These are phyloP conservation scores for Garrulus glandarius DNA, from an alignment of 2,797 vertebrate genomes.

Conservation along the genomic window DNA sequence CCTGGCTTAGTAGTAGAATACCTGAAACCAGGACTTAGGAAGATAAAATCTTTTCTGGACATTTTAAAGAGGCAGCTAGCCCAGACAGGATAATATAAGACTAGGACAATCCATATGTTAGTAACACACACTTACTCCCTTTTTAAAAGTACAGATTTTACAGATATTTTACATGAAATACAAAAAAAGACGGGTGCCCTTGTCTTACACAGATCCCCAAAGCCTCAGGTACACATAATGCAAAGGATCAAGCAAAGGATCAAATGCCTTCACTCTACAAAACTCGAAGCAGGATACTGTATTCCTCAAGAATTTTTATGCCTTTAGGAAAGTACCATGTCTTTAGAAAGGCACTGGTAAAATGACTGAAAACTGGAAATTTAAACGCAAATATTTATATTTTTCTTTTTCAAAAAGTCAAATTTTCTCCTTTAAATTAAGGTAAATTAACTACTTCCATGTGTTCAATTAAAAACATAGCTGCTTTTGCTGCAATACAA, in stretches of 20 bases:
- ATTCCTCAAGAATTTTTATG: not conserved
- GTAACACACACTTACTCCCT: not conserved
- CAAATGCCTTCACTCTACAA: not conserved
- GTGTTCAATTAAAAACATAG: not conserved
- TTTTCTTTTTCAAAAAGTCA: not conserved
- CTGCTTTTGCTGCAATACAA: not conserved
- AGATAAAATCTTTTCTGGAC: not conserved
- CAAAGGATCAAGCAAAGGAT: not conserved
- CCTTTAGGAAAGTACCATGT: not conserved
- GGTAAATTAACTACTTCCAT: not conserved
- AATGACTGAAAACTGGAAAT: not conserved
- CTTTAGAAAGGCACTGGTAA: not conserved
- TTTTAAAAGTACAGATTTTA: not conserved
- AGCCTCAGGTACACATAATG: not conserved
- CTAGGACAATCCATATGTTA: not conserved
- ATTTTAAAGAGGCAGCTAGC: not conserved
- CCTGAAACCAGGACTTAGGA: not conserved
- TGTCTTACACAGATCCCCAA: not conserved
- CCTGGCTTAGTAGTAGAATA: not conserved
- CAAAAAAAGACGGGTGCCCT: not conserved
- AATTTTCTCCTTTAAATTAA: not conserved
- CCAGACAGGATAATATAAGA: not conserved
- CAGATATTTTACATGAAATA: not conserved
- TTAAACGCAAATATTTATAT: not conserved
- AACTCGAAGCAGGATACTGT: not conserved